Conservation (phyloP, 1,140 invertebrate genomes). For the Archivesica marissinica region DNA sequence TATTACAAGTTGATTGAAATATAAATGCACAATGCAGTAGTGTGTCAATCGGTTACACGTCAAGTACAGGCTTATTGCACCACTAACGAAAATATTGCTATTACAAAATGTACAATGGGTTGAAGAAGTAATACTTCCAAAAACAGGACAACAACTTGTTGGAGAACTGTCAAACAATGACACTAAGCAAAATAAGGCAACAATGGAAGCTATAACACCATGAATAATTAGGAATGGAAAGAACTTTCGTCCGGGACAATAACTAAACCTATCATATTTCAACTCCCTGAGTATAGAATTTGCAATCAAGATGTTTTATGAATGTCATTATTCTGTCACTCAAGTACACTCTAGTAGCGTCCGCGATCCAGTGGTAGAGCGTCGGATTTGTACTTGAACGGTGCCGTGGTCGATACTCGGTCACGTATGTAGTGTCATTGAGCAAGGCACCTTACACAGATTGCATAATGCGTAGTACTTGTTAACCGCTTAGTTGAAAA, state of each 20-base stretch:
- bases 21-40: background rate
- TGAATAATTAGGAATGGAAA: slow-evolving; percentile 13
- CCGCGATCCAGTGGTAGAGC: too few relatives aligned
- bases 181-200: slow-evolving; percentile 7
- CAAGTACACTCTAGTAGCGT: too few relatives aligned
- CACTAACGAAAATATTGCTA: background rate
- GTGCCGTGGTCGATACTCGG: too few relatives aligned
- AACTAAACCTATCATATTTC: background rate
- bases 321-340: too few relatives aligned
- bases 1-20: background rate
- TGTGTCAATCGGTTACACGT: background rate
- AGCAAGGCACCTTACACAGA: too few relatives aligned
- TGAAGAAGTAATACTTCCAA: background rate
- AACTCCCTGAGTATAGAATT: too few relatives aligned
- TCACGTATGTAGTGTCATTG: too few relatives aligned
- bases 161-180: background rate
- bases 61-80: background rate
- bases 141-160: too few relatives aligned
- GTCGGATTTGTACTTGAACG: too few relatives aligned
- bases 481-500: too few relatives aligned
- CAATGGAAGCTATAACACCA: background rate
- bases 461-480: too few relatives aligned
- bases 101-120: background rate
- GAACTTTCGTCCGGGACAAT: slow-evolving; percentile 2
- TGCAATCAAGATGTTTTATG: too few relatives aligned